Conservation (phyloP, 2,797 vertebrate species). For the Pseudochirops cupreus region DNA sequence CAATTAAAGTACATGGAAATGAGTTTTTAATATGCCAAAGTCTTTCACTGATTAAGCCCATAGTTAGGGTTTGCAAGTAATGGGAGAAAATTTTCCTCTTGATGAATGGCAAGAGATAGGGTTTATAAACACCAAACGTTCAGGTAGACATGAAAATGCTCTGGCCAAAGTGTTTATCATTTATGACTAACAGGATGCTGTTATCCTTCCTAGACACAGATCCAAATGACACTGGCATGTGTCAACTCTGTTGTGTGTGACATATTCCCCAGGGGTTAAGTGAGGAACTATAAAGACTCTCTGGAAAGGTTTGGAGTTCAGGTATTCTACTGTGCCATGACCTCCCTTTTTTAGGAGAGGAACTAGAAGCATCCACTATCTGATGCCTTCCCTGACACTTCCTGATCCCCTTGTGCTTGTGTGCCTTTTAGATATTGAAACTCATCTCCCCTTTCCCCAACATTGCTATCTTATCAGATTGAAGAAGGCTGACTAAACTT, state of each 20-base stretch:
- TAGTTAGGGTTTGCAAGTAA: conserved; percentile 46
- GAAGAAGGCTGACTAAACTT: conserved; percentile 15
- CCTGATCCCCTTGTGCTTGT: conserved; percentile 9
- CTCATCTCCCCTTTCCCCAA: conserved; percentile 37
- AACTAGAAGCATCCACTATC: conserved; percentile 1
- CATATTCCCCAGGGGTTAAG: conserved; percentile 10
- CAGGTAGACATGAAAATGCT: conserved; percentile 48
- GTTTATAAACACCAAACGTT: conserved; percentile 48
- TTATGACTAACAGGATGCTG: conserved; percentile 37
- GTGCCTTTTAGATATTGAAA: conserved; percentile 26
- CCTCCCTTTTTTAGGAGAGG: conserved; percentile 46
- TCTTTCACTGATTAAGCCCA: conserved; percentile 36
- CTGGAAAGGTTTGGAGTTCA: conserved; percentile 37
- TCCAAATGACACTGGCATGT: not conserved
- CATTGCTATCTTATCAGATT: conserved; percentile 14
- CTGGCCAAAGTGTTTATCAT: conserved; percentile 15
- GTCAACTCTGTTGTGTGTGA: not conserved
- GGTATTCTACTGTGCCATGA: not conserved
- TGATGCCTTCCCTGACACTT: not conserved
- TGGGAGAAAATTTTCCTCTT: conserved; percentile 44
- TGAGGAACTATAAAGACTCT: conserved; percentile 49
- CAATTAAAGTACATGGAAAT: conserved; percentile 65
- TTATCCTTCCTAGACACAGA: conserved; percentile 32
- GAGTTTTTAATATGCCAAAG: conserved; percentile 49
- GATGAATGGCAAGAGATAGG: conserved; percentile 30